Percentiles rank a stretch among this genome's conserved stretches.
phyloP scores from a whole-genome alignment of 2,113 vertebrate genomes.

The Myotis yumanensis region DNA sequence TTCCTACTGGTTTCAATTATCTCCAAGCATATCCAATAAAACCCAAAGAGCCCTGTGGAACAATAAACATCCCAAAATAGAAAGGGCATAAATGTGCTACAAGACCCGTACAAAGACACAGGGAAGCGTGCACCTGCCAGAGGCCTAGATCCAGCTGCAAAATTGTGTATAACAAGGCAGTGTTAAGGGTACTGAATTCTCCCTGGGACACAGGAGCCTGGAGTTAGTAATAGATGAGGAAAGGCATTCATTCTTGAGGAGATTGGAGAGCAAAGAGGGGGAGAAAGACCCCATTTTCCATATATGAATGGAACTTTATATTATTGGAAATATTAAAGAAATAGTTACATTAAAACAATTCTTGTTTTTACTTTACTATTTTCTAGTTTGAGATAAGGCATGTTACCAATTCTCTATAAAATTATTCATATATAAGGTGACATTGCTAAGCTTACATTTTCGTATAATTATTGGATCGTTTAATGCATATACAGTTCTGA shows the following conservation, averaged over 20 bases:
- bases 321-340: background rate
- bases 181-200: background rate
- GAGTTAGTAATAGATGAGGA: background rate
- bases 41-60: background rate
- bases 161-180: background rate
- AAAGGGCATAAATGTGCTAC: background rate
- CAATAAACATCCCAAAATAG: conserved; percentile 1
- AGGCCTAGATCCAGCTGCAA: background rate
- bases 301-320: background rate
- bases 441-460: background rate
- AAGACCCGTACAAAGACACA: background rate
- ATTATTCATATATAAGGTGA: background rate
- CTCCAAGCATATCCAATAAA: background rate
- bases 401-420: background rate
- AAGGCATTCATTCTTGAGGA: background rate
- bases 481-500: background rate
- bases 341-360: background rate
- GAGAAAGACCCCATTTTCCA: background rate
- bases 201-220: background rate
- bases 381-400: background rate
- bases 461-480: background rate
- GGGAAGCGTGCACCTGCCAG: background rate
- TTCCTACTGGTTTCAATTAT: conserved; percentile 41
- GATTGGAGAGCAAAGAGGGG: background rate
- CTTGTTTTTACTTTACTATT: background rate